phyloP scores from a whole-genome alignment of 2,888 invertebrate genomes.

The Tachystola acroxantha region DNA sequence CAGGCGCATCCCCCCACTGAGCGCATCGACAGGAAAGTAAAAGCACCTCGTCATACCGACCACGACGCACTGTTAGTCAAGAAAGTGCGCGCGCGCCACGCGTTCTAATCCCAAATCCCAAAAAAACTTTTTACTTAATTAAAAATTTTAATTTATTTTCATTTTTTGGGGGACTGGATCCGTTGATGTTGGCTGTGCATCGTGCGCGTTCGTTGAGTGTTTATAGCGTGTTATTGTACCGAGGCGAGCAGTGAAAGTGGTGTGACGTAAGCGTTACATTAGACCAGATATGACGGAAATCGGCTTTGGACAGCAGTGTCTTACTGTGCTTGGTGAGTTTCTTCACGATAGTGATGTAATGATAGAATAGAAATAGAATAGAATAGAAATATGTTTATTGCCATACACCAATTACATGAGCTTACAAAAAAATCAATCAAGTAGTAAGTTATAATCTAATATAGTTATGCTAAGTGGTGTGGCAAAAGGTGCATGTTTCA shows the following conservation, averaged over 20 bases:
- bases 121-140: constrained; percentile 18
- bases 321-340: constrained; percentile 61
- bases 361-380: too few species aligned
- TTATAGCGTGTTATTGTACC: constrained; percentile 54
- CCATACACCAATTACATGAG: too few species aligned
- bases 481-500: too few species aligned
- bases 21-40: constrained; percentile 58
- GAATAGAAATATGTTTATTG: too few species aligned
- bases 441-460: too few species aligned
- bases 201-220: constrained; percentile 56
- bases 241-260: constrained; percentile 64
- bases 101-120: constrained; percentile 25
- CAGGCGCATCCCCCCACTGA: constrained; percentile 75
- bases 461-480: too few species aligned
- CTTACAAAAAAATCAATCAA: too few species aligned
- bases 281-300: constrained; percentile 62
- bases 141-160: constrained; percentile 18
- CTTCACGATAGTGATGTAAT: too few species aligned
- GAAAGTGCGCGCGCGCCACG: constrained; percentile 65
- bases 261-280: constrained; percentile 70
- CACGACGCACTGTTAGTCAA: constrained; percentile 56
- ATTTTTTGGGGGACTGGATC: too few species aligned
- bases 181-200: constrained; percentile 64
- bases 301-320: constrained; percentile 56
- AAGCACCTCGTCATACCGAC: constrained; percentile 50